A percentile compares a stretch with the other conserved stretches of the same genome.
Evolutionary conservation across 2,113 vertebrate genomes (phyloP).

Genomic region (Actinemys pallida): DNA sequence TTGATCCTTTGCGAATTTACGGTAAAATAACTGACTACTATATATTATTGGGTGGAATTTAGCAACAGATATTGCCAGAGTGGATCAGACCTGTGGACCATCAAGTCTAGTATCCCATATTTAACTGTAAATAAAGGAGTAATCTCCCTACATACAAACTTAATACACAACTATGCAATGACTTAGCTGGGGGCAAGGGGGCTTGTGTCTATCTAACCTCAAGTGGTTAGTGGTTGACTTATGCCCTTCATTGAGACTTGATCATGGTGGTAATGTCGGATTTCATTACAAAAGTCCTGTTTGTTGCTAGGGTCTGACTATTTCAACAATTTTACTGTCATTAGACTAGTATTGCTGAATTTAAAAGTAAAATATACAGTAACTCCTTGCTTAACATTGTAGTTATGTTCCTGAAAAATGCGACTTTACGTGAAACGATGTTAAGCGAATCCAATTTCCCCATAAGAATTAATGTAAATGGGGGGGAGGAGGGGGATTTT

Average conservation of each 20-base stretch:
- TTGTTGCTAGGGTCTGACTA: background rate
- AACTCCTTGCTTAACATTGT: too few species aligned
- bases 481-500: too few species aligned
- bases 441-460: too few species aligned
- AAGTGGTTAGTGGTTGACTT: background rate
- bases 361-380: background rate
- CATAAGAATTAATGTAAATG: too few species aligned
- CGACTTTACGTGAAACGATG: too few species aligned
- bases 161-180: background rate
- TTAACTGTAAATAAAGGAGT: background rate
- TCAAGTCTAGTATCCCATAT: background rate
- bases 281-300: background rate
- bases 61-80: background rate
- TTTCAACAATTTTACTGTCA: background rate
- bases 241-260: background rate
- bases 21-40: background rate
- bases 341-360: background rate
- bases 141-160: background rate
- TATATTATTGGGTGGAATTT: background rate
- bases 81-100: background rate
- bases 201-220: fast-evolving
- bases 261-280: background rate
- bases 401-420: too few species aligned
- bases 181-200: background rate
- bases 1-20: background rate